Conservation (phyloP, 2,888 invertebrate species). For the Trichogramma dendrolimi region DNA sequence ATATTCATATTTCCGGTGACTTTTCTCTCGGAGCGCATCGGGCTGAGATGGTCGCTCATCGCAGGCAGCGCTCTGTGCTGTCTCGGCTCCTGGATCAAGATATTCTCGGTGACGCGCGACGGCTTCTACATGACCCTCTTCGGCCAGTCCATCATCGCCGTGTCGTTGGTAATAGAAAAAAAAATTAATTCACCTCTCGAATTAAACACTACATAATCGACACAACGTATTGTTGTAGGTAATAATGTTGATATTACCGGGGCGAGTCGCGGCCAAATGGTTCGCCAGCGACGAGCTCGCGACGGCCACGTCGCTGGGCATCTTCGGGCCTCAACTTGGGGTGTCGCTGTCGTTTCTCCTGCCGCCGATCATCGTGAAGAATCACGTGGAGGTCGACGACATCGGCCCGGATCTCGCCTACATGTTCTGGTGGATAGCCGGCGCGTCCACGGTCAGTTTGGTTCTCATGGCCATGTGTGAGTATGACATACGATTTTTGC, state of each 20-base stretch:
- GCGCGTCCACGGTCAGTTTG: slow-evolving; percentile 57
- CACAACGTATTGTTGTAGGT: slow-evolving; percentile 51
- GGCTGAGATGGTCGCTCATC: slow-evolving; percentile 55
- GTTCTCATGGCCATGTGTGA: slow-evolving; percentile 56
- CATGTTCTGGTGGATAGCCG: slow-evolving; percentile 43
- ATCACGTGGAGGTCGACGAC: slow-evolving; percentile 50
- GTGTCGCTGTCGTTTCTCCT: slow-evolving; percentile 68
- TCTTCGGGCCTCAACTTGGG: slow-evolving; percentile 72
- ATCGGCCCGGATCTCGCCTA: slow-evolving; percentile 51
- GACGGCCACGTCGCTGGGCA: slow-evolving; percentile 68
- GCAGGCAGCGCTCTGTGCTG: slow-evolving; percentile 58
- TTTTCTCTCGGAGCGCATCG: slow-evolving; percentile 52
- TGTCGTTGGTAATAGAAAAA: slow-evolving; percentile 34
- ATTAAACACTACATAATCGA: neutral
- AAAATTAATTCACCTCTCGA: too few species aligned
- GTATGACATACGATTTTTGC: slow-evolving; percentile 16
- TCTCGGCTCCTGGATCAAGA: slow-evolving; percentile 61
- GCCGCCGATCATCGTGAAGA: slow-evolving; percentile 59
- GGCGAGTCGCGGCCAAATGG: slow-evolving; percentile 67
- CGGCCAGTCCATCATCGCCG: slow-evolving; percentile 57
- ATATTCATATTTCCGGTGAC: slow-evolving; percentile 63
- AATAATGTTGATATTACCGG: slow-evolving; percentile 65
- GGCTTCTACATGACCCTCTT: slow-evolving; percentile 62
- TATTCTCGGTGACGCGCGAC: slow-evolving; percentile 59
- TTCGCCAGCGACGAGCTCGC: slow-evolving; percentile 61